Evolutionary conservation across 2,888 invertebrate species (phyloP).

Genomic region (Drosophila flavopinicola): DNA sequence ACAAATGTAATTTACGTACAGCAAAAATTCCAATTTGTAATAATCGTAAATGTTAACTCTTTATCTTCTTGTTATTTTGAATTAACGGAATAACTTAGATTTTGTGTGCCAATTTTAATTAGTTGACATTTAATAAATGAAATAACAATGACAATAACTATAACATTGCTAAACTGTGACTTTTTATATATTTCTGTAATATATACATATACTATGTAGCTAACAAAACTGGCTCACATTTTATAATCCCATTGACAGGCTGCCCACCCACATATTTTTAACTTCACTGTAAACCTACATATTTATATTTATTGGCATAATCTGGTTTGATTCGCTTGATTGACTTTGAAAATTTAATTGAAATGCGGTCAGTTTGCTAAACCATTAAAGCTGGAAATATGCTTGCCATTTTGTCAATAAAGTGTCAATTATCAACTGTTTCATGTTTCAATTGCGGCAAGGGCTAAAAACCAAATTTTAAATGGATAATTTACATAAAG

Average conservation of each 20-base stretch:
- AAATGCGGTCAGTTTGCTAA: constrained; percentile 36
- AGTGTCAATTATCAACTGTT: constrained; percentile 27
- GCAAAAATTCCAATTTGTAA: no score
- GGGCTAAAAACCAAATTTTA: background rate
- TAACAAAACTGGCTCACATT: background rate
- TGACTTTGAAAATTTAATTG: constrained; percentile 66
- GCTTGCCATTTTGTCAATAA: constrained; percentile 22
- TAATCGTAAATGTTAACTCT: no score
- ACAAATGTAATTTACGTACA: no score
- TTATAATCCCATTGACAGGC: constrained; percentile 7
- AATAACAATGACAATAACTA: background rate
- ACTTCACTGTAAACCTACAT: background rate
- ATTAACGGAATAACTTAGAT: no score
- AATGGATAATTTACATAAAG: background rate
- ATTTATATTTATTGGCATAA: constrained; percentile 30
- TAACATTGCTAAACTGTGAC: background rate
- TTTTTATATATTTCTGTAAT: background rate
- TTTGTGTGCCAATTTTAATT: no score
- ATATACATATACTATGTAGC: background rate
- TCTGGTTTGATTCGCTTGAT: constrained; percentile 56
- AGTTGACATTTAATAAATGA: no score
- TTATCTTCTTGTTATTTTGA: no score
- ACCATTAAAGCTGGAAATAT: constrained; percentile 14
- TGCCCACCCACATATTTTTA: background rate
- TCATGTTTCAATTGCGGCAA: constrained; percentile 2